phyloP scores from a whole-genome alignment of 2,888 invertebrate species.

The Unio delphinus region DNA sequence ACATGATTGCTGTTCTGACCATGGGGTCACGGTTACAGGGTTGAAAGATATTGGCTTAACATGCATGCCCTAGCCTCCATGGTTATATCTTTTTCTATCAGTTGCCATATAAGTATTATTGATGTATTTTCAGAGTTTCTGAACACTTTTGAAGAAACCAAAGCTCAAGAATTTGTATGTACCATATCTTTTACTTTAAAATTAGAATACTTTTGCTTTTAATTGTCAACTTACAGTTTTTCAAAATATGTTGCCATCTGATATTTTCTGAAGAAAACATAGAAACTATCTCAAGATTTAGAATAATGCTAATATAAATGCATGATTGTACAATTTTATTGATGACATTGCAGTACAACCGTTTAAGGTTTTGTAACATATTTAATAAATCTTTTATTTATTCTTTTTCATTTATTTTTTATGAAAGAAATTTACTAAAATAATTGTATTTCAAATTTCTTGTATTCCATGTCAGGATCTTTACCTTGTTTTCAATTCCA shows the following conservation, averaged over 20 bases:
- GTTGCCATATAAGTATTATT: not conserved
- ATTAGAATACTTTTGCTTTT: not conserved
- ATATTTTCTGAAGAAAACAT: too few relatives aligned
- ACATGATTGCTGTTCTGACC: too few relatives aligned
- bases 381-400: not conserved
- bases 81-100: not conserved
- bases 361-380: not conserved
- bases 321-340: too few relatives aligned
- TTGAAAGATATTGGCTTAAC: too few relatives aligned
- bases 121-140: constrained; percentile 76
- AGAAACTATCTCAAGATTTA: too few relatives aligned
- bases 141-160: constrained; percentile 71
- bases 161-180: constrained; percentile 76
- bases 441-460: constrained; percentile 5
- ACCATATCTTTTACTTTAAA: constrained; percentile 1
- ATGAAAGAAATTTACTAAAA: not conserved
- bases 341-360: not conserved
- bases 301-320: too few relatives aligned
- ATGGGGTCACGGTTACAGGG: too few relatives aligned
- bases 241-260: too few relatives aligned
- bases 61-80: too few relatives aligned
- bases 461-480: not conserved
- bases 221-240: not conserved
- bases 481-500: not conserved
- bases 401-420: not conserved